Percentiles rank a stretch among this genome's conserved stretches.
phyloP scores from a whole-genome alignment of 2,797 vertebrate genomes.

The Babyrousa celebensis region DNA sequence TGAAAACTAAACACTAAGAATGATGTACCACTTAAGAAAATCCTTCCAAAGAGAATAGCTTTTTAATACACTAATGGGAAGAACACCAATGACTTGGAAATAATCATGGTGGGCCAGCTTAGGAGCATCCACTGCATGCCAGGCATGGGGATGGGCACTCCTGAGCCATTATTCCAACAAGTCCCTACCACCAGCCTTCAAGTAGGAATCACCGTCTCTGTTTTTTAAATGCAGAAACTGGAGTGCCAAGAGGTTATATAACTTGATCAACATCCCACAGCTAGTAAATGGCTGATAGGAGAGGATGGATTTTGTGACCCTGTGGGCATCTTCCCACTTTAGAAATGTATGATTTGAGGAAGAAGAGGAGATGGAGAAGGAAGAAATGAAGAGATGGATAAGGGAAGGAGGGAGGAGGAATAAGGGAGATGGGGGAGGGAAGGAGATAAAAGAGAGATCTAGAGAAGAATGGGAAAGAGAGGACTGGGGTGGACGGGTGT shows the following conservation, averaged over 20 bases:
- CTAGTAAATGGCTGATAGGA: not conserved
- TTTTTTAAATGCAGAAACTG: not conserved
- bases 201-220: not conserved
- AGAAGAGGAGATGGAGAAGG: not conserved
- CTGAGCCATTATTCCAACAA: not conserved
- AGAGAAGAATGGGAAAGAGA: not conserved
- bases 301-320: not conserved
- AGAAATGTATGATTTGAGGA: not conserved
- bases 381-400: not conserved
- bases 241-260: not conserved
- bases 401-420: not conserved
- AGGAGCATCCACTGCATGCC: not conserved
- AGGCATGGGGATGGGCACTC: not conserved
- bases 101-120: not conserved
- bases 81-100: not conserved
- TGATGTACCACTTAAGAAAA: not conserved
- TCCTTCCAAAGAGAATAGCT: not conserved
- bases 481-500: fast-evolving
- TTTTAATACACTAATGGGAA: slow-evolving; percentile 1
- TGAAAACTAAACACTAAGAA: slow-evolving; percentile 39
- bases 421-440: not conserved
- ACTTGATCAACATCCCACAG: not conserved
- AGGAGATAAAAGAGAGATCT: not conserved
- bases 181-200: not conserved
- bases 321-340: not conserved